These are phyloP conservation scores for Darevskia nairensis DNA, from an alignment of 2,797 vertebrate species.

Conservation along the genomic window DNA sequence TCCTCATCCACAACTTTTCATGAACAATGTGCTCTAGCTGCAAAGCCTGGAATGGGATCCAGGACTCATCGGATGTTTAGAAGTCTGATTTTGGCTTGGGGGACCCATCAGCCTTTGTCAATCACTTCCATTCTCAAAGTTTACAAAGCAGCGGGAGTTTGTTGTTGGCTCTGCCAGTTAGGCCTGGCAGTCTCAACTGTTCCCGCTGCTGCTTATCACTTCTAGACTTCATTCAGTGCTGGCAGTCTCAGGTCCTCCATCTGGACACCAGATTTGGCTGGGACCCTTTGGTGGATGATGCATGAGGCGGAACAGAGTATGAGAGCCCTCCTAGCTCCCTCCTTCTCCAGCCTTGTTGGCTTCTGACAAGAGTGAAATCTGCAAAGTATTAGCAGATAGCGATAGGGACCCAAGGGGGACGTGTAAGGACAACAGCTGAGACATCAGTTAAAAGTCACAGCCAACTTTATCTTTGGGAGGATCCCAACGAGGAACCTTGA, in stretches of 20 bases:
- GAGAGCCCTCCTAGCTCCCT: neutral
- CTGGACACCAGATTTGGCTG: constrained; percentile 8
- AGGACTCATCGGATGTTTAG: neutral
- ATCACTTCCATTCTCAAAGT: neutral
- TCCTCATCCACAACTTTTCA: neutral
- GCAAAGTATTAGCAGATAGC: constrained; percentile 23
- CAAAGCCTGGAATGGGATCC: neutral
- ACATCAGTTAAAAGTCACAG: neutral
- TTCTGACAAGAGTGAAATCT: constrained; percentile 1
- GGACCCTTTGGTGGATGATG: neutral
- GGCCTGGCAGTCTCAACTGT: neutral
- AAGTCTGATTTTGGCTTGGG: neutral
- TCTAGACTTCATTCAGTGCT: neutral
- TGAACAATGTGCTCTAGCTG: neutral
- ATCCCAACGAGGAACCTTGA: neutral
- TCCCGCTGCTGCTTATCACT: neutral
- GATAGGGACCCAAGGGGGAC: neutral
- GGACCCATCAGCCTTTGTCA: neutral
- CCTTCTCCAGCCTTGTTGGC: neutral
- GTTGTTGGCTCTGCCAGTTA: neutral
- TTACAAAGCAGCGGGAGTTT: neutral
- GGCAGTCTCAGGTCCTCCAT: neutral
- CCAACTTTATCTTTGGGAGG: neutral
- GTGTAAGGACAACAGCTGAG: neutral
- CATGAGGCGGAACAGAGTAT: neutral